These are phyloP conservation scores for Rhizomys pruinosus DNA, from an alignment of 2,113 vertebrate genomes.

Conservation along the genomic window DNA sequence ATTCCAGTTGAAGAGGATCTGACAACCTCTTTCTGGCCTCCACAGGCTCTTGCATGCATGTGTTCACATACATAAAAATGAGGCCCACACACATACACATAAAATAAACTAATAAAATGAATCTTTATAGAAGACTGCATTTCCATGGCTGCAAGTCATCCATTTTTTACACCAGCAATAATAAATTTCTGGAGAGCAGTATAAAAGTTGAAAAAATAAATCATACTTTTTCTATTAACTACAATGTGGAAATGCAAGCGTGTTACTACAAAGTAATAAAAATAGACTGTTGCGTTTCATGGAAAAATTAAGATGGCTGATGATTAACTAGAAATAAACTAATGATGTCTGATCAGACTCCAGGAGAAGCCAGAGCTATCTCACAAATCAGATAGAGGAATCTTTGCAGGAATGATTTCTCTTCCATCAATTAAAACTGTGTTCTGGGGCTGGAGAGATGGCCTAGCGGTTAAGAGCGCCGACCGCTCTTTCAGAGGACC, in stretches of 20 bases:
- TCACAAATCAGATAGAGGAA: background rate
- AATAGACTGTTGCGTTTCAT: background rate
- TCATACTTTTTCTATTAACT: background rate
- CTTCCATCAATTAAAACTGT: fast-evolving
- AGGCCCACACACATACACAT: background rate
- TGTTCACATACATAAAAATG: background rate
- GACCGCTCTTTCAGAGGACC: too few relatives aligned
- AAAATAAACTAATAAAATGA: background rate
- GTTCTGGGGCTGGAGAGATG: too few relatives aligned
- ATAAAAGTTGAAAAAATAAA: background rate
- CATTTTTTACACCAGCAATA: background rate
- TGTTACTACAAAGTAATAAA: background rate
- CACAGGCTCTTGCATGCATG: background rate
- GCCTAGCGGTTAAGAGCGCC: too few relatives aligned
- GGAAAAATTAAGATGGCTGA: fast-evolving
- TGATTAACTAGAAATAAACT: background rate
- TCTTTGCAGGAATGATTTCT: background rate
- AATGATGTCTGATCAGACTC: background rate
- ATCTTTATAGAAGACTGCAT: too few relatives aligned
- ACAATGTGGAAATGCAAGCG: background rate
- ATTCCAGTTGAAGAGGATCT: background rate
- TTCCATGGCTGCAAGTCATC: too few relatives aligned
- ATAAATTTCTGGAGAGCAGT: background rate
- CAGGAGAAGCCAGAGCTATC: background rate
- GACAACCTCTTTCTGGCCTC: background rate